Conservation (phyloP, 30 jellyfish, hydroid and myxozoan species). For the Aurelia aurita complex sp. Pacific region DNA sequence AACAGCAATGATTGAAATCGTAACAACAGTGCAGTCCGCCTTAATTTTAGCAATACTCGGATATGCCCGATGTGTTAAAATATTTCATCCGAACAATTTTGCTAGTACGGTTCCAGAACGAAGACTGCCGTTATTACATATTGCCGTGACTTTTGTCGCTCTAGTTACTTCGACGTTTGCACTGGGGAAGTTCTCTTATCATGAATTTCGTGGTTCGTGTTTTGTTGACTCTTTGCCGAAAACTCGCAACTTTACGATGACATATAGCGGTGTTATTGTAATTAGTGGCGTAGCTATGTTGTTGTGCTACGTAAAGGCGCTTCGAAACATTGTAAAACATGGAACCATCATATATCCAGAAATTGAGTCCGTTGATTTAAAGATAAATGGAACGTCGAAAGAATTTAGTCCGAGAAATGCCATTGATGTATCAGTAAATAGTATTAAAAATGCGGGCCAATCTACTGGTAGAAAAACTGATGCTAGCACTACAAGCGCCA, state of each 20-base stretch:
- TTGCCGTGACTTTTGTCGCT: constrained; percentile 18
- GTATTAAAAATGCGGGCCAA: no score
- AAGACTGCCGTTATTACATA: background rate
- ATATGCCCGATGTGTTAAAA: background rate
- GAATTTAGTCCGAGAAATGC: no score
- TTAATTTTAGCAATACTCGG: background rate
- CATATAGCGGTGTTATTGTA: background rate
- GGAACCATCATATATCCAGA: no score
- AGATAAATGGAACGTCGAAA: no score
- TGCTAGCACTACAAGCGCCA: no score
- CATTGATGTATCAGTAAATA: no score
- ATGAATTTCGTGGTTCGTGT: constrained; percentile 24
- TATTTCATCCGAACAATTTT: background rate
- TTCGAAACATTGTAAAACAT: background rate
- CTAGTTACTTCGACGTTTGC: constrained; percentile 14
- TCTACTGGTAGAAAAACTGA: no score
- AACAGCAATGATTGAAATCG: constrained; percentile 27
- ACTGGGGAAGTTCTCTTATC: constrained; percentile 7
- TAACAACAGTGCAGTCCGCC: background rate
- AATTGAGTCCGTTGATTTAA: no score
- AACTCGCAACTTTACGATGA: constrained; percentile 6
- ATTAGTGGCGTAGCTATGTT: background rate
- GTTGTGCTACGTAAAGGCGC: background rate
- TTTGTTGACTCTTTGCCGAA: background rate
- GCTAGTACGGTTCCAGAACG: background rate